A percentile compares a stretch with the other conserved stretches of the same genome.
Evolutionary conservation across 53 echinoderm and acorn worm genomes (phyloP).

Genomic region (Mesocentrotus franciscanus): DNA sequence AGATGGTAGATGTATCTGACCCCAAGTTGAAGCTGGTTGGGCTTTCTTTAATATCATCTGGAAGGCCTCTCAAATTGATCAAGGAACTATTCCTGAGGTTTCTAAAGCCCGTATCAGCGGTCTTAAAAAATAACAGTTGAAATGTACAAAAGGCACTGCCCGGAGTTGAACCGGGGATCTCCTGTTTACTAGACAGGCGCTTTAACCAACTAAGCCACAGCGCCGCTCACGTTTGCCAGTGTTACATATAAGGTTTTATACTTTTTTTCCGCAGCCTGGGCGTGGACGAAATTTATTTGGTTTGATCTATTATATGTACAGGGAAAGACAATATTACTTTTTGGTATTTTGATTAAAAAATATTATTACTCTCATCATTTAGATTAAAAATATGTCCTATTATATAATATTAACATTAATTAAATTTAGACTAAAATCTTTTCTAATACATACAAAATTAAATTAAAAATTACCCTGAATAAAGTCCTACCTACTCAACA

Average conservation of each 20-base stretch:
- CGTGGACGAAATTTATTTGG: not conserved
- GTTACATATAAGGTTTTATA: not conserved
- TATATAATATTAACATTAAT: not conserved
- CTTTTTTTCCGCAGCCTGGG: not conserved
- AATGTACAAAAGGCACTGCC: conserved; percentile 56
- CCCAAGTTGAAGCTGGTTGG: no score
- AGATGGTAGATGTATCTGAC: no score
- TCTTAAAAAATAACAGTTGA: not conserved
- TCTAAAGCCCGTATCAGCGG: no score
- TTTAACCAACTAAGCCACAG: conserved; percentile 69
- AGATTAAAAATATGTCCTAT: not conserved
- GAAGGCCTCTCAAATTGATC: no score
- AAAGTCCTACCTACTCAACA: not conserved
- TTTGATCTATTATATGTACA: not conserved
- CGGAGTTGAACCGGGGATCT: conserved; percentile 70
- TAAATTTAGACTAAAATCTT: no score
- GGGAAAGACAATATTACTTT: not conserved
- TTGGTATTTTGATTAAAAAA: not conserved
- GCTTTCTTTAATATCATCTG: no score
- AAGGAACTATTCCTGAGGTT: no score
- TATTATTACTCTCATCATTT: not conserved
- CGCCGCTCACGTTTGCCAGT: conserved; percentile 31
- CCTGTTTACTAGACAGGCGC: conserved; percentile 72
- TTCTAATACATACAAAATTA: not conserved
- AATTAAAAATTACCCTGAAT: not conserved